Evolutionary conservation across 2,797 vertebrate species (phyloP), one percentile per base, ranked within the genome.

Genomic region (Phalanger gymnotis): DNA sequence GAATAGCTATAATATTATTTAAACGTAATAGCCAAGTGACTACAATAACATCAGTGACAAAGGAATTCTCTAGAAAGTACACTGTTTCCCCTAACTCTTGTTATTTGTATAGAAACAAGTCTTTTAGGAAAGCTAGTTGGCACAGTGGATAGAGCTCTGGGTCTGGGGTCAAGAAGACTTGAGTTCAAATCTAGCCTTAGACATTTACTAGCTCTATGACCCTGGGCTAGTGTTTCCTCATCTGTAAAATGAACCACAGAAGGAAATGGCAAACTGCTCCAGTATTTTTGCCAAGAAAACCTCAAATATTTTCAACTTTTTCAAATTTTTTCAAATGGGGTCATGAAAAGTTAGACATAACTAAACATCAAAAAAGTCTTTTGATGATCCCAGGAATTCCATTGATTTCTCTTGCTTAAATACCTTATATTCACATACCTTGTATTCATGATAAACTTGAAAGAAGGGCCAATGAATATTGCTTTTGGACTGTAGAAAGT

Each of bases 351-450:
- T 40, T 73, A n/a, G 66, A 34, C 58, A 66, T 66, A 27, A 66
- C 31, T 22, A 73, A 40, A 40, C 19, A 40, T 40, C 66, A n/a
- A 28, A 93, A 92, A 89, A 91, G 40, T 11, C 90, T 13, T 66
- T 51, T 89, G 16, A 95, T 53, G 56, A 93, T 93, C 73, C 47
- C 56, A n/a, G 51, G 92, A 92, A 94, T 31, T 92, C 40, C 61
- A 56, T 3, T 91, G 91, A 61, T 54, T 56, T 94, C 12, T 95
- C 51, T 92, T 57, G 90, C 87, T 54, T 14, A 53, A 92, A 54
- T 31, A n/a, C n/a, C n/a, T n/a, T n/a, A n/a, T n/a, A n/a, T n/a
- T 53, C 57, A 30, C 12, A 11, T 66, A n/a, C 34, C 34, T 66
- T 81, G 9, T 47, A 81, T 47, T 47, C 19, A 47, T 81, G 54